Evolutionary conservation across 2,888 invertebrate genomes (phyloP), one percentile per base, ranked within the genome.

Genomic region (Caenorhabditis plicata): DNA sequence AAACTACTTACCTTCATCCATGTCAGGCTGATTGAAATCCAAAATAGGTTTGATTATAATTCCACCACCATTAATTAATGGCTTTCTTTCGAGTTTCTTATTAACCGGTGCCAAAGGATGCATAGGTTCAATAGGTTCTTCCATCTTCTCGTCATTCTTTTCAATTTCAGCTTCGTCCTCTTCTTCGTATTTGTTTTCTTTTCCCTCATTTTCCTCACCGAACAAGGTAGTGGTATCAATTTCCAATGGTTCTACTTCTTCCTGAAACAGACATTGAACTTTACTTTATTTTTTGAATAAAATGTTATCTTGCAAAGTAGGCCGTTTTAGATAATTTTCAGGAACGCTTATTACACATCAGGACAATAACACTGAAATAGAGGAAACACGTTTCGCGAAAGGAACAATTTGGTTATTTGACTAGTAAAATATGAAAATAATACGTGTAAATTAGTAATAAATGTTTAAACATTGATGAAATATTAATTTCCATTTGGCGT

Each of bases 151-250:
- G n/a, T n/a, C n/a, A n/a, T n/a, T n/a, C n/a, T n/a, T n/a, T n/a
- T n/a, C n/a, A n/a, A n/a, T n/a, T n/a, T n/a, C n/a, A n/a, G n/a
- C n/a, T n/a, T n/a, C n/a, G n/a, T n/a, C n/a, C n/a, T n/a, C n/a
- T 51, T 40, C 11, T 25, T 3, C 20, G 11, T 32, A 15, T 44
- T 43, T 26, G 43, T 7, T 23, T n/a, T n/a, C n/a, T n/a, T n/a
- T n/a, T 51, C 38, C 11, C 22, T 3, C 20, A 7, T 32, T 20
- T 44, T 43, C 22, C 39, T 7, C 20, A 2, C 67, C 67, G 20
- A 67, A 64, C 15, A 67, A 26, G 3, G 67, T 67, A 8, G 50
- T 48, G 1, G 67, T 67, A 38, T 67, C 67, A 11, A 67, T 54
- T 41, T 60, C 60, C 48, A 67, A 36, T 5, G 67, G 67, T 11